These are phyloP conservation scores for Hemichromis elongatus DNA, from an alignment of 2,113 vertebrate species.

Conservation along the genomic window DNA sequence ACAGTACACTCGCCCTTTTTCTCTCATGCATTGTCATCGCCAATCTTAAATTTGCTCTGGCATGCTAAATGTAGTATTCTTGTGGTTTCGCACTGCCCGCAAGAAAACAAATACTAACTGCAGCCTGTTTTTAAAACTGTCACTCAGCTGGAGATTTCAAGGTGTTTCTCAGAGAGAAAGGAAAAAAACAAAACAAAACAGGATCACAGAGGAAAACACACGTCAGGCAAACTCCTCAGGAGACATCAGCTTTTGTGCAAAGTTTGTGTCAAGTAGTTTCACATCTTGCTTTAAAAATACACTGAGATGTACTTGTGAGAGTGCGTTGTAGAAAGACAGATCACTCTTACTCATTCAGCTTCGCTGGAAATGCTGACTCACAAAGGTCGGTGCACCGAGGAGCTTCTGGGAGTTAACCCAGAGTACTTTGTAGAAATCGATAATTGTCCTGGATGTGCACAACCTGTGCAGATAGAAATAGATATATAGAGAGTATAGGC, in stretches of 20 bases:
- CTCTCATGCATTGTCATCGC: slow-evolving; percentile 49
- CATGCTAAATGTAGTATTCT: slow-evolving; percentile 47
- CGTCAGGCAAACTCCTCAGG: neutral
- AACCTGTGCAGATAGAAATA: slow-evolving; percentile 45
- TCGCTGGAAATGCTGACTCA: slow-evolving; percentile 34
- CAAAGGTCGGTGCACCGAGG: neutral
- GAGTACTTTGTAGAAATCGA: slow-evolving; percentile 18
- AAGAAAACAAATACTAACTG: slow-evolving; percentile 55
- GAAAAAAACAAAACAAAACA: too few species aligned
- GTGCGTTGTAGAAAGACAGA: neutral
- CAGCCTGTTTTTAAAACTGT: slow-evolving; percentile 40
- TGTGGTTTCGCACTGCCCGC: slow-evolving; percentile 42
- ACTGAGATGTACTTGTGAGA: neutral
- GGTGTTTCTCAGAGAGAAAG: slow-evolving; percentile 17
- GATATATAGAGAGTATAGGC: neutral
- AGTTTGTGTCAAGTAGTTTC: neutral
- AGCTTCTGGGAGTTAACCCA: neutral
- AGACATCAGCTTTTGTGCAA: neutral
- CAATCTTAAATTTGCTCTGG: slow-evolving; percentile 57
- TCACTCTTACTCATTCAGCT: neutral
- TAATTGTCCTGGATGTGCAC: slow-evolving; percentile 20
- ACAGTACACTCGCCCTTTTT: neutral
- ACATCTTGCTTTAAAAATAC: neutral
- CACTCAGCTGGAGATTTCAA: slow-evolving; percentile 28
- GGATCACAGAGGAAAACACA: neutral